Conservation (phyloP, 2,113 vertebrate species). For the Pseudonaja textilis region DNA sequence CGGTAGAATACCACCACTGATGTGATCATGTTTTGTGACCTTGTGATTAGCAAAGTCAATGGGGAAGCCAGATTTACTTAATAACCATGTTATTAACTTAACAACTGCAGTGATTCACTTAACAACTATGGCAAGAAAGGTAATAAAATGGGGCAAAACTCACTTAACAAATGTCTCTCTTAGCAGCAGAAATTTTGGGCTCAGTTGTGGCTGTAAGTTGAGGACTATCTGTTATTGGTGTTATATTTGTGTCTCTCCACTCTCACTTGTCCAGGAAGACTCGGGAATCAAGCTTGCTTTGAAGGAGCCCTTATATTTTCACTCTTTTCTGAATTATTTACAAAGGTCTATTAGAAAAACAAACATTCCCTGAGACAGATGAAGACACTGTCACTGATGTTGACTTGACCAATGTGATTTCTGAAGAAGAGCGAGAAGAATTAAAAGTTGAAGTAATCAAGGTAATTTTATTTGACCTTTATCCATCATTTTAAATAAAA, state of each 20-base stretch:
- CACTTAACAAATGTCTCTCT: not conserved
- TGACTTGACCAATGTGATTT: slow-evolving; percentile 79
- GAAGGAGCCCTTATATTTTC: not conserved
- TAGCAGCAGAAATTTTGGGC: not conserved
- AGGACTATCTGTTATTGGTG: not conserved
- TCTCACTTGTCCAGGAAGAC: not conserved
- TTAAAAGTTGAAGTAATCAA: slow-evolving; percentile 84
- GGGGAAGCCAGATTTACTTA: not conserved
- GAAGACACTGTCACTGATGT: slow-evolving; percentile 81
- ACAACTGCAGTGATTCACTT: not conserved
- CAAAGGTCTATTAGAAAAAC: slow-evolving; percentile 85
- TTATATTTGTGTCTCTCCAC: not conserved
- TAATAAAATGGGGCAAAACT: not conserved
- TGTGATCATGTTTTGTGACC: not conserved
- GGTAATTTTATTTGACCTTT: slow-evolving; percentile 68
- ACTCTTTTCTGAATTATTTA: slow-evolving; percentile 33
- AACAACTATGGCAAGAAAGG: not conserved
- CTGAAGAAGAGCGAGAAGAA: slow-evolving; percentile 92
- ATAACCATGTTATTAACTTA: not conserved
- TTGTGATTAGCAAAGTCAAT: not conserved
- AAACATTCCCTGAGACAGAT: slow-evolving; percentile 80
- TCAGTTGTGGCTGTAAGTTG: no score
- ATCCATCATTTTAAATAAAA: not conserved
- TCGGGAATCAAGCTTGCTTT: not conserved
- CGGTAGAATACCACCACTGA: not conserved